Evolutionary conservation across 2,797 vertebrate genomes (phyloP).

Genomic region (Lateolabrax maculatus): DNA sequence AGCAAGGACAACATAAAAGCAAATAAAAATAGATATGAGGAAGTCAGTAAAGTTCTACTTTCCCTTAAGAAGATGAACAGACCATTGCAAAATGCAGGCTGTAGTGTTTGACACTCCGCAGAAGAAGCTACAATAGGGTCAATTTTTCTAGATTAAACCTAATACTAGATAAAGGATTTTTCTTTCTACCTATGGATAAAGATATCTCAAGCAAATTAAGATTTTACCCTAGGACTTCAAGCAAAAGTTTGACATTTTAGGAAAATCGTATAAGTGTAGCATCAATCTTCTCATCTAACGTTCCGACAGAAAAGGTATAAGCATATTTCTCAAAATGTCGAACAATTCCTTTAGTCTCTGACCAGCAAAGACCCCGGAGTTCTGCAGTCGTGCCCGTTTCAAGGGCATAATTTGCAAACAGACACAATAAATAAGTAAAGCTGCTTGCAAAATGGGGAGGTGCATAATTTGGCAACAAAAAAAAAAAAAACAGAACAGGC

Average conservation of each 20-base stretch:
- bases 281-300: not conserved
- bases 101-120: not conserved
- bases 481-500: not conserved
- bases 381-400: not conserved
- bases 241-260: not conserved
- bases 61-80: not conserved
- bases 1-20: not conserved
- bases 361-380: not conserved
- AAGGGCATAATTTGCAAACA: not conserved
- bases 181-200: not conserved
- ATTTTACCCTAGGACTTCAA: not conserved
- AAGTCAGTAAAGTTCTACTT: slow-evolving; percentile 5
- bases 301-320: not conserved
- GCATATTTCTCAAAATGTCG: slow-evolving; percentile 3
- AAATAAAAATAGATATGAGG: not conserved
- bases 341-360: not conserved
- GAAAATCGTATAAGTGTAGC: not conserved
- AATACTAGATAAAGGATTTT: not conserved
- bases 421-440: not conserved
- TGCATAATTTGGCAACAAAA: slow-evolving; percentile 11
- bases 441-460: not conserved
- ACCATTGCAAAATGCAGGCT: slow-evolving; percentile 2
- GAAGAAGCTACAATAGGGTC: not conserved
- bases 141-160: not conserved
- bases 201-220: not conserved